A percentile compares a stretch with the other conserved stretches of the same genome.
phyloP scores from a whole-genome alignment of 1,140 invertebrate genomes.

The Kradibia gibbosae region DNA sequence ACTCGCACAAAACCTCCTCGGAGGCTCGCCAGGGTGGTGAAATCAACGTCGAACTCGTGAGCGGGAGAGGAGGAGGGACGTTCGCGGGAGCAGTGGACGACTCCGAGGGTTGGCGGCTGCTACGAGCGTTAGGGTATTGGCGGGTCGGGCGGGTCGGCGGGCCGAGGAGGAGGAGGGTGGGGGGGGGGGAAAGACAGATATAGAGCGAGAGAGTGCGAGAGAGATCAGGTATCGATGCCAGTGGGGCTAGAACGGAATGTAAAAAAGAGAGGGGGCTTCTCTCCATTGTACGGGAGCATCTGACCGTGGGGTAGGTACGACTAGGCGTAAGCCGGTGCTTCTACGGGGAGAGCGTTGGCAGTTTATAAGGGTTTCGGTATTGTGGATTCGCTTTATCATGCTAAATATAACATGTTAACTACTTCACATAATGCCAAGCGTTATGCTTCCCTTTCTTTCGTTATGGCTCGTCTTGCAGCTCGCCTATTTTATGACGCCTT shows the following conservation, averaged over 20 bases:
- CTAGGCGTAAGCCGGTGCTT: not conserved
- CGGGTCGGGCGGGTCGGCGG: constrained; percentile 48
- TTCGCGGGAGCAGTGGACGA: too few species aligned
- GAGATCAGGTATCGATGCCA: constrained; percentile 67
- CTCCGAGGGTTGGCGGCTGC: too few species aligned
- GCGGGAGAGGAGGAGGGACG: too few species aligned
- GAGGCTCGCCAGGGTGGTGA: not conserved
- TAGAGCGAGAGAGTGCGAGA: not conserved
- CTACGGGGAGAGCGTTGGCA: constrained; percentile 65
- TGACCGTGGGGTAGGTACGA: constrained; percentile 67
- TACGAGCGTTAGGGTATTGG: too few species aligned
- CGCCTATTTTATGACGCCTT: constrained; percentile 33
- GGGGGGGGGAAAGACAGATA: not conserved
- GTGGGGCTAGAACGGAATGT: not conserved
- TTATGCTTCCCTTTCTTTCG: constrained; percentile 23
- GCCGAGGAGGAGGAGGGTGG: not conserved
- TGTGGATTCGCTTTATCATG: constrained; percentile 72
- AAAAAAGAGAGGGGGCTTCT: constrained; percentile 58
- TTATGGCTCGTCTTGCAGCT: constrained; percentile 15
- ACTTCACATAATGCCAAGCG: constrained; percentile 67
- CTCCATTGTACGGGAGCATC: constrained; percentile 68
- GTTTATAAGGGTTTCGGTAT: constrained; percentile 71
- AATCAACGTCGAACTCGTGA: not conserved
- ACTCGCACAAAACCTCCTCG: constrained; percentile 43
- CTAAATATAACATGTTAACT: constrained; percentile 75